A percentile compares a stretch with the other conserved stretches of the same genome.
Evolutionary conservation across 2,888 invertebrate genomes (phyloP).

Genomic region (Geotrupes spiniger): DNA sequence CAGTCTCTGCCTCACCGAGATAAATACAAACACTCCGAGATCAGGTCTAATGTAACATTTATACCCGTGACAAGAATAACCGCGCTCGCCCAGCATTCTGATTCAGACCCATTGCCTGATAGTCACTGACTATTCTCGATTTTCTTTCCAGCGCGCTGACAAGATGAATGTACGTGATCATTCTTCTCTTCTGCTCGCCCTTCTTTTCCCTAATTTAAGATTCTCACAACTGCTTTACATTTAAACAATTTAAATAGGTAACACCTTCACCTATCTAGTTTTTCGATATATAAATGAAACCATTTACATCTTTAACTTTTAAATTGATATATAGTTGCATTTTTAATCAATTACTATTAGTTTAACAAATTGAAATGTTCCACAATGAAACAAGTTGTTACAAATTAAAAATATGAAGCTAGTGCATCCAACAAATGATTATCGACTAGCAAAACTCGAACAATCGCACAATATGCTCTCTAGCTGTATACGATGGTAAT

Average conservation of each 20-base stretch:
- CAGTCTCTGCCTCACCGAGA: slow-evolving; percentile 36
- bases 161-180: slow-evolving; percentile 45
- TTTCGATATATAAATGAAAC: too few relatives aligned
- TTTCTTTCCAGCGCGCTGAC: slow-evolving; percentile 35
- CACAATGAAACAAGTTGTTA: too few relatives aligned
- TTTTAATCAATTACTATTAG: too few relatives aligned
- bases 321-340: too few relatives aligned
- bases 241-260: slow-evolving; percentile 39
- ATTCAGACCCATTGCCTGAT: slow-evolving; percentile 37
- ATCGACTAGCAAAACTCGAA: too few relatives aligned
- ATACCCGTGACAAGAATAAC: slow-evolving; percentile 38
- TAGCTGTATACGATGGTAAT: too few relatives aligned
- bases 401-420: too few relatives aligned
- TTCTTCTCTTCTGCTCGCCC: slow-evolving; percentile 32
- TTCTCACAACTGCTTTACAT: slow-evolving; percentile 37
- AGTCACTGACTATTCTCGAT: slow-evolving; percentile 34
- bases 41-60: slow-evolving; percentile 41
- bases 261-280: too few relatives aligned
- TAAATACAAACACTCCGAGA: slow-evolving; percentile 41
- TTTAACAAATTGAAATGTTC: too few relatives aligned
- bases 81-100: slow-evolving; percentile 32
- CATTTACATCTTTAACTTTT: too few relatives aligned
- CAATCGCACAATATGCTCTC: too few relatives aligned
- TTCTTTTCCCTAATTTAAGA: slow-evolving; percentile 27
- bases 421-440: too few relatives aligned